Conservation (phyloP, 2,113 vertebrate species). For the Trogon surrucura region DNA sequence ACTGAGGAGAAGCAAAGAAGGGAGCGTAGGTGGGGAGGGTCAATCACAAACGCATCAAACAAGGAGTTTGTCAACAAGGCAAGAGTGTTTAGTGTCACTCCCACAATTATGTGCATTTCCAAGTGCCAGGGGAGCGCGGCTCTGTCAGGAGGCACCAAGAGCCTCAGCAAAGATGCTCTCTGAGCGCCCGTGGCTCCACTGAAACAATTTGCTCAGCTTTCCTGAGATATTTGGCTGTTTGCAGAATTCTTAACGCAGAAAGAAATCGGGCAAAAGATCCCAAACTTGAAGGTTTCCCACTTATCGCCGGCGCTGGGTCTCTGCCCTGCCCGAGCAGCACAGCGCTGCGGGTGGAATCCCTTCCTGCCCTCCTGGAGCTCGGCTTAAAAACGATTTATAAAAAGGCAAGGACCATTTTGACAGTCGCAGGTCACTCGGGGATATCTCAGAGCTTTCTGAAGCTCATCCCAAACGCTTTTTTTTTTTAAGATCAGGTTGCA, state of each 20-base stretch:
- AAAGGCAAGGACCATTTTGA: not conserved
- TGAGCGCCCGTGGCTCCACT: not conserved
- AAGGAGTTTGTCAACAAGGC: not conserved
- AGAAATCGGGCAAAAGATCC: not conserved
- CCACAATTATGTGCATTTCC: not conserved
- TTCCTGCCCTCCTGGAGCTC: not conserved
- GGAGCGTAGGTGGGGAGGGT: not conserved
- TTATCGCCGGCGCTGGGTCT: rapidly evolving
- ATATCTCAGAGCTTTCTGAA: not conserved
- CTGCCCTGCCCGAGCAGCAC: not conserved
- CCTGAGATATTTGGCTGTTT: not conserved
- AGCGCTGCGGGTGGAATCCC: rapidly evolving
- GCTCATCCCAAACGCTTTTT: not conserved
- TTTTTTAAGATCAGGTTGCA: not conserved
- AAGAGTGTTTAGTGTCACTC: not conserved
- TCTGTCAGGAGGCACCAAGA: not conserved
- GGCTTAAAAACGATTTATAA: not conserved
- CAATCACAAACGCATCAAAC: not conserved
- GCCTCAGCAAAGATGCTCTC: not conserved
- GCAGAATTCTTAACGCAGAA: not conserved
- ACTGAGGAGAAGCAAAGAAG: not conserved
- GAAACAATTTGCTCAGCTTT: not conserved
- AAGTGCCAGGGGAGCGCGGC: not conserved
- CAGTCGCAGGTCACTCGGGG: rapidly evolving
- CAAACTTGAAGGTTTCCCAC: not conserved